Evolutionary conservation across 2,888 invertebrate genomes (phyloP).

Genomic region (Nemotelus pantherinus): DNA sequence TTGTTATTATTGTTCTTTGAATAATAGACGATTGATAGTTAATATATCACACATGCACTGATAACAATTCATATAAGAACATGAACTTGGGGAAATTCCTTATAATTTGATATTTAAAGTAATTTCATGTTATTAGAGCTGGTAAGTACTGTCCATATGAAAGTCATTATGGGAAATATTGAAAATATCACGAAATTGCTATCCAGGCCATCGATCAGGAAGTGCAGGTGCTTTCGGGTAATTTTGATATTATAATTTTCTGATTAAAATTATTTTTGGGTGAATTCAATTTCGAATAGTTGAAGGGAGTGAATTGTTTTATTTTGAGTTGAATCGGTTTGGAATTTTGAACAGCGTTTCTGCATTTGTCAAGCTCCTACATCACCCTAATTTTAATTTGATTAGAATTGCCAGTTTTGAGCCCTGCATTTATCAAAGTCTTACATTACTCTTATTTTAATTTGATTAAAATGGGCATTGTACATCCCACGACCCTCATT

Average conservation of each 20-base stretch:
- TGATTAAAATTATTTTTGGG: neutral
- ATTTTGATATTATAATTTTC: slow-evolving; percentile 8
- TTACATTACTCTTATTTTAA: too few relatives aligned
- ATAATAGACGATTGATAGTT: slow-evolving; percentile 6
- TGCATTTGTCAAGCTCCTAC: too few relatives aligned
- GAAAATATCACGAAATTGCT: slow-evolving; percentile 23
- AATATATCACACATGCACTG: slow-evolving; percentile 18
- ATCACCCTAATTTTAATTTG: too few relatives aligned
- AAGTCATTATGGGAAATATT: neutral
- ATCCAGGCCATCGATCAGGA: neutral
- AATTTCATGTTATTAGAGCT: slow-evolving; percentile 19
- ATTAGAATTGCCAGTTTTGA: too few relatives aligned
- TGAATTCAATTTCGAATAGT: neutral
- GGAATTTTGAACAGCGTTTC: too few relatives aligned
- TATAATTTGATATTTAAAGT: slow-evolving; percentile 35
- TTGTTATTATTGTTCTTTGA: slow-evolving; percentile 17
- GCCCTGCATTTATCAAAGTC: too few relatives aligned
- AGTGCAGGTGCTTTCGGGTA: slow-evolving; percentile 4
- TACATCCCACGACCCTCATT: too few relatives aligned
- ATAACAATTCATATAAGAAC: neutral
- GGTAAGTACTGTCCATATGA: neutral
- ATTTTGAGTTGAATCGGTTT: too few relatives aligned
- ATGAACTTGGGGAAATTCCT: slow-evolving; percentile 1
- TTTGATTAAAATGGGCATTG: too few relatives aligned
- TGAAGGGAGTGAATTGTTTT: too few relatives aligned